Evolutionary conservation across 2,113 vertebrate species (phyloP).

Genomic region (Thunnus maccoyii): DNA sequence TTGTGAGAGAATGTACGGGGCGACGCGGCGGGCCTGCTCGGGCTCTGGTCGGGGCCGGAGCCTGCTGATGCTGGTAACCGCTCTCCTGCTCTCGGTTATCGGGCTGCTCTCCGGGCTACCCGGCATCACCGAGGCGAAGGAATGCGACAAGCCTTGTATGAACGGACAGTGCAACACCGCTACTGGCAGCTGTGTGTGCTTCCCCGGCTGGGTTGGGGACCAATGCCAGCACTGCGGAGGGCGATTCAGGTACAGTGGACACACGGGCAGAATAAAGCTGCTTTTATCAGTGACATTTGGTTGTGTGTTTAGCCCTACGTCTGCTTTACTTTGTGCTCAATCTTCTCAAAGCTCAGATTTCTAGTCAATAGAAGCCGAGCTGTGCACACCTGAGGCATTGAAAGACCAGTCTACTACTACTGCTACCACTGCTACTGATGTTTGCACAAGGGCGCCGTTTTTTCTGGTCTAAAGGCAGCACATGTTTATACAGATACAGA

Average conservation of each 20-base stretch:
- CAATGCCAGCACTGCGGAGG: slow-evolving; percentile 99
- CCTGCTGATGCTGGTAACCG: slow-evolving; percentile 69
- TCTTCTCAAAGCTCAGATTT: not conserved
- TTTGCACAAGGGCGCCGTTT: not conserved
- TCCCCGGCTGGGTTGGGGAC: slow-evolving; percentile 95
- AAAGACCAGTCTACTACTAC: not conserved
- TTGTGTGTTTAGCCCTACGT: not conserved
- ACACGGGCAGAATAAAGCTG: slow-evolving; percentile 1
- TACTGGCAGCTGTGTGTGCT: slow-evolving; percentile 90
- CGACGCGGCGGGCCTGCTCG: slow-evolving; percentile 80
- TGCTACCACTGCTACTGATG: not conserved
- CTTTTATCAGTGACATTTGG: not conserved
- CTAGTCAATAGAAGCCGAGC: not conserved
- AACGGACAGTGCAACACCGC: slow-evolving; percentile 91
- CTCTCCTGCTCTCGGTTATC: slow-evolving; percentile 70
- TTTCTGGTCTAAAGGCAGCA: not conserved
- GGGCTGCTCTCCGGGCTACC: slow-evolving; percentile 79
- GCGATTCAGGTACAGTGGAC: slow-evolving; percentile 89
- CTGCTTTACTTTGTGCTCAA: not conserved
- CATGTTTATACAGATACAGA: not conserved
- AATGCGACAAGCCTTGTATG: slow-evolving; percentile 93
- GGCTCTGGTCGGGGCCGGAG: slow-evolving; percentile 72
- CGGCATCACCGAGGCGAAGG: slow-evolving; percentile 85
- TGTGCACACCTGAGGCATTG: slow-evolving; percentile 34
- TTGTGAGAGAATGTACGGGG: slow-evolving; percentile 80